Conservation (phyloP, 1,140 invertebrate species). For the Luehdorfia chinensis region DNA sequence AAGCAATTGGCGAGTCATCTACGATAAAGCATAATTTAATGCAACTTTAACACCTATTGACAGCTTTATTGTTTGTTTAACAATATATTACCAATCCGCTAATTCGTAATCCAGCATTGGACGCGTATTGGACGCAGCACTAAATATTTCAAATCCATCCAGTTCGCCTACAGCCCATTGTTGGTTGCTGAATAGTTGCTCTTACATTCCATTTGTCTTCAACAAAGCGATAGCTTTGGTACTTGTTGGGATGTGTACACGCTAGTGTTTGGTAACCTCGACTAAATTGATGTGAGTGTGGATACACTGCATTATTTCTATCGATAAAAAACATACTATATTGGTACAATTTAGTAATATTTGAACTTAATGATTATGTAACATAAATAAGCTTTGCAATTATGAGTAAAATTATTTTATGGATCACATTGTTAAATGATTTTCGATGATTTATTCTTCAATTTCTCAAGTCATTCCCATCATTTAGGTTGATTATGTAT, state of each 20-base stretch:
- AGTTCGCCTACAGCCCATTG: conserved; percentile 58
- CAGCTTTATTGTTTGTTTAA: conserved; percentile 15
- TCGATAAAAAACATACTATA: too few relatives aligned
- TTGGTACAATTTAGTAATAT: too few relatives aligned
- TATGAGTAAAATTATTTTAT: too few relatives aligned
- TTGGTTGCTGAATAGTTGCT: conserved; percentile 23
- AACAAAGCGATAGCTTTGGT: conserved; percentile 6
- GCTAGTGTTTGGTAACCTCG: neutral
- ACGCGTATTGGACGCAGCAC: conserved; percentile 18
- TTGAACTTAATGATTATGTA: too few relatives aligned
- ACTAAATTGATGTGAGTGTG: too few relatives aligned
- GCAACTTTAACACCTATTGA: conserved; percentile 10
- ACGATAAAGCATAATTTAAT: conserved; percentile 7
- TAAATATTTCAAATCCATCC: conserved; percentile 25
- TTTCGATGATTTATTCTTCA: too few relatives aligned
- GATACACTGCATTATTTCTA: too few relatives aligned
- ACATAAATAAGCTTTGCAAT: too few relatives aligned
- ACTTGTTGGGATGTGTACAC: conserved; percentile 4
- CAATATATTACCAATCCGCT: conserved; percentile 12
- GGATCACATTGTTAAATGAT: too few relatives aligned
- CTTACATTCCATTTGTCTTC: conserved; percentile 32
- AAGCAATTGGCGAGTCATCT: neutral
- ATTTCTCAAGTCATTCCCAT: too few relatives aligned
- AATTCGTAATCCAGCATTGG: conserved; percentile 11
- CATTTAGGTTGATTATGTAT: too few relatives aligned